A percentile compares a stretch with the other conserved stretches of the same genome.
Conservation (phyloP, 2,113 vertebrate genomes). For the Chloropsis hardwickii region DNA sequence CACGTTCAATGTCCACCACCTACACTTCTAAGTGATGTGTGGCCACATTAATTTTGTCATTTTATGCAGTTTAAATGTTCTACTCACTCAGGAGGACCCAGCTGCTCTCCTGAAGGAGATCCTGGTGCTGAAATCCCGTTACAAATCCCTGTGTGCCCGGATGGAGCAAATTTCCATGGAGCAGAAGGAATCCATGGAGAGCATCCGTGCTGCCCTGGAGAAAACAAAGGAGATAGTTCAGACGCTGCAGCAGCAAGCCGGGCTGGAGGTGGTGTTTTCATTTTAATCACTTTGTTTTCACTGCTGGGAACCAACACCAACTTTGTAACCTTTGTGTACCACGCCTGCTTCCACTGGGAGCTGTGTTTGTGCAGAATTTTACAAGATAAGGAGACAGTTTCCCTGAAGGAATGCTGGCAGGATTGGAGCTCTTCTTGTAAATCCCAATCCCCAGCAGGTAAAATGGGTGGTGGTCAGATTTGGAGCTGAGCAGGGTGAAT, state of each 20-base stretch:
- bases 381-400: background rate
- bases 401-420: background rate
- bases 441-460: background rate
- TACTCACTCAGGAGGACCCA: slow-evolving; percentile 78
- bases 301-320: fast-evolving
- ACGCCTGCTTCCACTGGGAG: background rate
- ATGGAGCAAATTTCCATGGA: slow-evolving; percentile 74
- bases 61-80: background rate
- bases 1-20: background rate
- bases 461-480: background rate
- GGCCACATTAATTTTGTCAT: background rate
- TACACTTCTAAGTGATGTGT: background rate
- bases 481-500: background rate
- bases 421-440: background rate
- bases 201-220: slow-evolving; percentile 74
- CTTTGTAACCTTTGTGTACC: background rate
- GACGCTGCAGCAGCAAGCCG: slow-evolving; percentile 70
- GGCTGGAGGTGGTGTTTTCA: slow-evolving; percentile 74
- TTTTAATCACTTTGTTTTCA: background rate
- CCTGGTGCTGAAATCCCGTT: slow-evolving; percentile 78
- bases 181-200: slow-evolving; percentile 79
- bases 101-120: slow-evolving; percentile 81
- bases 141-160: slow-evolving; percentile 73
- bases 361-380: fast-evolving
- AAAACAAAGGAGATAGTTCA: slow-evolving; percentile 70